phyloP scores from a whole-genome alignment of 1,140 invertebrate species.

The Centruroides vittatus region DNA sequence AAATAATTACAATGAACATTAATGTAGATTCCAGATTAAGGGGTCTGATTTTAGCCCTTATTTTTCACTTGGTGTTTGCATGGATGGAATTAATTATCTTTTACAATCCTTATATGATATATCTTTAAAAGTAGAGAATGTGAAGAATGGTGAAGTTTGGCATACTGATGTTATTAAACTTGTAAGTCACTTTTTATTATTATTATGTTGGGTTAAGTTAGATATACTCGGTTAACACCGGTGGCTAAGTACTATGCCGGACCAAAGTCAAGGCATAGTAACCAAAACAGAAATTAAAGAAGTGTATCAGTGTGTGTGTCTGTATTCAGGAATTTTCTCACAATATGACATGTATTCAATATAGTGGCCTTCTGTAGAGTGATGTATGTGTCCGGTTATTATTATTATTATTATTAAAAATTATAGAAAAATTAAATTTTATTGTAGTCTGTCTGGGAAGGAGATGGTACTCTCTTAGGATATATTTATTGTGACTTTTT shows the following conservation, averaged over 20 bases:
- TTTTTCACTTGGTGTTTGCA: slow-evolving; percentile 85
- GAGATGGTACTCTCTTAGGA: slow-evolving; percentile 62
- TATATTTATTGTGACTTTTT: slow-evolving; percentile 98
- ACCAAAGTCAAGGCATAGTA: too few relatives aligned
- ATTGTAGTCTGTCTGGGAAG: slow-evolving; percentile 44
- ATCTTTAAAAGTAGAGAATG: slow-evolving; percentile 49
- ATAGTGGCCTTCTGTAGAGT: too few relatives aligned
- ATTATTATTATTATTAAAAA: slow-evolving; percentile 4
- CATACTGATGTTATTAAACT: background rate
- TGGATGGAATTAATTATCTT: slow-evolving; percentile 85
- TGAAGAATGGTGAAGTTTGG: slow-evolving; percentile 69
- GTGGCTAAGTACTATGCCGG: too few relatives aligned
- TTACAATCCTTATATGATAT: slow-evolving; percentile 68
- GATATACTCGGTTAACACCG: too few relatives aligned
- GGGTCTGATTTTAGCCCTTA: slow-evolving; percentile 60
- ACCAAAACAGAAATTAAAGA: too few relatives aligned
- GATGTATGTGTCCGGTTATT: too few relatives aligned
- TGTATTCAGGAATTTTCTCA: too few relatives aligned
- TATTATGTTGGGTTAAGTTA: too few relatives aligned
- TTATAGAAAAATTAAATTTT: slow-evolving; percentile 1
- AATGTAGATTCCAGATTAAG: slow-evolving; percentile 20
- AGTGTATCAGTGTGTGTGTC: too few relatives aligned
- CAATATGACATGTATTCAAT: too few relatives aligned
- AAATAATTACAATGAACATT: too few relatives aligned
- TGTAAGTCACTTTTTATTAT: background rate